phyloP scores from a whole-genome alignment of 2,888 invertebrate species.

The Julus scandinavius region DNA sequence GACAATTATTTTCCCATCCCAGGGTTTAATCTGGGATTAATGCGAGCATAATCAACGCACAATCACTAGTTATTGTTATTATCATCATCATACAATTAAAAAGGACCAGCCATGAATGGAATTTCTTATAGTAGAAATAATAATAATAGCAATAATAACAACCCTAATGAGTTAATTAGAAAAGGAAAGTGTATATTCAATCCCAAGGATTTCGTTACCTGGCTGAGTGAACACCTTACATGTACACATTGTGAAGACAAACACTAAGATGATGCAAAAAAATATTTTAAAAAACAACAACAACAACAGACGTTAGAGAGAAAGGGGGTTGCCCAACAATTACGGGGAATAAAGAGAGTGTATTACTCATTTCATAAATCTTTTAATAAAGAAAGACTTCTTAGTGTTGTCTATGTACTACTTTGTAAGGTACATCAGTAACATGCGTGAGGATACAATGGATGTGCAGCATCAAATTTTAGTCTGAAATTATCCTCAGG shows the following conservation, averaged over 20 bases:
- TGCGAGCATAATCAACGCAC: background rate
- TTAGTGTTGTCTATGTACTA: too few species aligned
- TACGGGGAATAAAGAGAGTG: background rate
- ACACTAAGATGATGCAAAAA: background rate
- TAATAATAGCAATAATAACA: background rate
- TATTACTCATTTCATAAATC: slow-evolving; percentile 31
- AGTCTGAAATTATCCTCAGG: background rate
- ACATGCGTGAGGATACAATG: background rate
- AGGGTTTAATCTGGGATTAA: background rate
- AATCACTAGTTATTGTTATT: slow-evolving; percentile 1
- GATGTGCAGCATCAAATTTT: background rate
- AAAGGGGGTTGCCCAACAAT: background rate
- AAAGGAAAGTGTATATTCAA: slow-evolving; percentile 22
- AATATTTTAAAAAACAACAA: background rate
- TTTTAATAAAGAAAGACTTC: background rate
- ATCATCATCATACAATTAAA: background rate
- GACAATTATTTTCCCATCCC: too few species aligned
- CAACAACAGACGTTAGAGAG: background rate
- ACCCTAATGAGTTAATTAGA: slow-evolving; percentile 8
- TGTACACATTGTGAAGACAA: background rate
- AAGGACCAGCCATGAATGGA: slow-evolving; percentile 7
- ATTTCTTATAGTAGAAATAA: slow-evolving; percentile 11
- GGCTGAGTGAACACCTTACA: background rate
- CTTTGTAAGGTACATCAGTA: background rate
- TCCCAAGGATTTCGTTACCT: background rate